Base-by-base conservation (phyloP, 2,113 vertebrate genomes). In the Rutilus rutilus region DNA sequence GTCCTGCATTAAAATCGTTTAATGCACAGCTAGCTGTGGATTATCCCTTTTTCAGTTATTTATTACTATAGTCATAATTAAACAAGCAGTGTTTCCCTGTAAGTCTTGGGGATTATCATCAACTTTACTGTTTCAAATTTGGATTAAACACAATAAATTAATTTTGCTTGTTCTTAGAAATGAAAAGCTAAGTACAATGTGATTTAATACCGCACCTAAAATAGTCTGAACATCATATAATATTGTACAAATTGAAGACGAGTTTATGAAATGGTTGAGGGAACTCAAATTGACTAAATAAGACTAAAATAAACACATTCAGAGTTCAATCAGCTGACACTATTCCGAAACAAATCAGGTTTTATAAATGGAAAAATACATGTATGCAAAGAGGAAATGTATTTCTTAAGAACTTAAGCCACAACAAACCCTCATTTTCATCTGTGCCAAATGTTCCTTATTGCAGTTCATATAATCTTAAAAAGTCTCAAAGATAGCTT, bases 401-500 rank as follows among this genome's bases (percentile, higher is more conserved):
- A 19, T 65, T 77, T 80, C 12, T 64, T 82, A 7, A 82, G 25
- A 82, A 50, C 62, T 30, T 69, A 81, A 81, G 11, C 17, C 7
- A 65, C 42, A 23, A 30, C 59, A 47, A n/a, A 21, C 14, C 36
- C n/a, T 80, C 1, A 7, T 69, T 82, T 33, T 69, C 11, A 82
- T 21, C 42, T 64, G 67, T 73, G 79, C 1, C 52, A 71, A 64
- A 75, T 62, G 59, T 64, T 33, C 21, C 42, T 62, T 62, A 21
- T 14, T 33, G 65, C 59, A 73, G 42, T 86, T 81, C 17, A 47
- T 60, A 45, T 47, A 77, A 23, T 86, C 42, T 82, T 50, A 82
- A 78, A 81, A 64, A 27, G 21, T 64, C 42, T 60, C 67, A 54
- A 39, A 2, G 4, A 77, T 78, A 62, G 69, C 27, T 65, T 62